Evolutionary conservation across 2,113 vertebrate genomes (phyloP), one percentile per base, ranked within the genome.

Genomic region (Polyodon spathula): DNA sequence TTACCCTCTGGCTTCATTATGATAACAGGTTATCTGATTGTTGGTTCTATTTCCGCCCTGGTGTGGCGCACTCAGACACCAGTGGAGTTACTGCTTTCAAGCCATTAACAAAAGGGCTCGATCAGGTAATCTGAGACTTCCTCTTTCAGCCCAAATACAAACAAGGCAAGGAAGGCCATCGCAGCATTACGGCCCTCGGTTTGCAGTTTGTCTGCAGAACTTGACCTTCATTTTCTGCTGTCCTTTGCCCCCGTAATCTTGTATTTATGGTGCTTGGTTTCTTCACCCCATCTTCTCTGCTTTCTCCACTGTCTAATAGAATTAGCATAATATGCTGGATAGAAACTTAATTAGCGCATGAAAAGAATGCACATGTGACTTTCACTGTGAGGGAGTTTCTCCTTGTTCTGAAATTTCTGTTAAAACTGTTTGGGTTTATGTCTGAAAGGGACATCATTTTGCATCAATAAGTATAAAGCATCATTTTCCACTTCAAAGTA

Each of bases 1-100:
- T 75, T 70, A 73, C 66, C 71, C 54, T 4, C 64, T 14, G 60
- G 64, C 64, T 79, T 80, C 72, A 71, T 73, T 71, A 68, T 64
- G 74, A 77, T 64, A 78, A 65, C 53, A 63, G 69, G 67, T 73
- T 78, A 75, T 78, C 71, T 70, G 75, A 81, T 68, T 60, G 57
- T 55, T 61, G 71, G 59, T 61, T 8, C 70, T 42, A 66, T 72
- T 68, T 73, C 69, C 66, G 60, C 61, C 68, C 8, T 4, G 54
- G 54, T 57, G 27, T 27, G 27, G 27, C 3, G 27, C 27, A 27
- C 27, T 27, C 52, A 15, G 61, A 63, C 0, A 0, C 48, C 37
- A 59, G 5, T 39, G 54, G 54, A 17, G 54, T 39, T 17, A 61
- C 44, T 15, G 62, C 72, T 68, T 37, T 61, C 59, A 70, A 60